Conservation (phyloP, 2,113 vertebrate genomes). For the Castor canadensis region DNA sequence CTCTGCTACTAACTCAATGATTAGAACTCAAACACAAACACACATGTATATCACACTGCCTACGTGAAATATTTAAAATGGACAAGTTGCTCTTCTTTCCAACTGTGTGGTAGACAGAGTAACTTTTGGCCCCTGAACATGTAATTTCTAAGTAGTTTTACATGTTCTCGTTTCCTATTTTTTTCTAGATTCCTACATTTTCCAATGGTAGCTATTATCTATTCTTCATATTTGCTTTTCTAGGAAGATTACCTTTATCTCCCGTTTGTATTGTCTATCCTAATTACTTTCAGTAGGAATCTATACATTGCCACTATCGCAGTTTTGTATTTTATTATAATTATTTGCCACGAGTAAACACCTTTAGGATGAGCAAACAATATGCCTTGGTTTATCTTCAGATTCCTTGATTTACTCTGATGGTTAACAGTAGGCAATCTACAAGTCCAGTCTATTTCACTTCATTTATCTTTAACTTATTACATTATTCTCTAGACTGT, state of each 20-base stretch:
- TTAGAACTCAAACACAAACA: background rate
- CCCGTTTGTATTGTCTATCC: background rate
- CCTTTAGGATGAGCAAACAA: background rate
- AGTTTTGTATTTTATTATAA: background rate
- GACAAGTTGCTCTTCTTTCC: background rate
- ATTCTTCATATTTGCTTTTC: background rate
- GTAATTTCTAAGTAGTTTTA: background rate
- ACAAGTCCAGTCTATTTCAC: background rate
- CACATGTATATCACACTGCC: background rate
- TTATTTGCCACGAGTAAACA: background rate
- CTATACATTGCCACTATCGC: background rate
- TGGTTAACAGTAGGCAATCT: background rate
- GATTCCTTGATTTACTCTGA: background rate
- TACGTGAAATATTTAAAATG: background rate
- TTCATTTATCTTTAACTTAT: background rate
- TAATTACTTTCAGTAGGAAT: background rate
- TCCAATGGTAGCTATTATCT: background rate
- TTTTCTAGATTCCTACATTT: background rate
- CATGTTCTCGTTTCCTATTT: background rate
- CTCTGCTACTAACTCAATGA: background rate
- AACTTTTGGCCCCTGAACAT: background rate
- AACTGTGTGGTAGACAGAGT: background rate
- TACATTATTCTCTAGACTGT: background rate
- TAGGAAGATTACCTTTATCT: background rate
- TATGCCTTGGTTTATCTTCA: background rate